Percentiles rank a stretch among this genome's conserved stretches.
Conservation (phyloP, 2,888 invertebrate genomes). For the Pachydiplax longipennis region DNA sequence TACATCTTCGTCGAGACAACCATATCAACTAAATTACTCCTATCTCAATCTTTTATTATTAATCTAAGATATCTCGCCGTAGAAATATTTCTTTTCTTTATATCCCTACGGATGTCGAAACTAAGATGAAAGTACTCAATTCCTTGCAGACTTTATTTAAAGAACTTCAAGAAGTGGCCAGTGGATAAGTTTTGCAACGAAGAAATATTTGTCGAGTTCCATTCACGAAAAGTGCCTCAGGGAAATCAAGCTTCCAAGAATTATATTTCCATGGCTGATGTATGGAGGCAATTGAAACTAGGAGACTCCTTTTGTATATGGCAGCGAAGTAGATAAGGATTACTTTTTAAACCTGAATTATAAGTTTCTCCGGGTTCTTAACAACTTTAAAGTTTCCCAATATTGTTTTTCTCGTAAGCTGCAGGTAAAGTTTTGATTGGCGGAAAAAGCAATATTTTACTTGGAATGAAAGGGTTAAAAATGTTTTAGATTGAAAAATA, state of each 20-base stretch:
- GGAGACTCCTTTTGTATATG: neutral
- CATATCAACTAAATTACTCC: too few species aligned
- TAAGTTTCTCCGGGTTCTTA: too few species aligned
- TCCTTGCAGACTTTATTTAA: neutral
- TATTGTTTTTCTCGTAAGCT: neutral
- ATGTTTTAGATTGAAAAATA: too few species aligned
- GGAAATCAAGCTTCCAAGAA: neutral
- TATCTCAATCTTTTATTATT: too few species aligned
- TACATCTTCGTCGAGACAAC: too few species aligned
- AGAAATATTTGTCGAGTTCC: neutral
- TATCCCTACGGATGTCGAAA: neutral
- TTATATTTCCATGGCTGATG: neutral
- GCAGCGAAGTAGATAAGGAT: too few species aligned
- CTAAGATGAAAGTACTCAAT: neutral
- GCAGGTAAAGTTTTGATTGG: neutral
- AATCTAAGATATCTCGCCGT: too few species aligned
- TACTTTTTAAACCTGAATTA: too few species aligned
- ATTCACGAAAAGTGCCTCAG: neutral
- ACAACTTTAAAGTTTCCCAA: neutral
- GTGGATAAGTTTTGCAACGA: neutral
- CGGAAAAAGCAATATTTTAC: neutral
- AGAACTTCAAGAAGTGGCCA: neutral
- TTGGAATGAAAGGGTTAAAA: neutral
- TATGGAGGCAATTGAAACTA: neutral
- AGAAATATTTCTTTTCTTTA: too few species aligned